A percentile compares a stretch with the other conserved stretches of the same genome.
Conservation (phyloP, 2,797 vertebrate genomes). For the Anableps anableps region DNA sequence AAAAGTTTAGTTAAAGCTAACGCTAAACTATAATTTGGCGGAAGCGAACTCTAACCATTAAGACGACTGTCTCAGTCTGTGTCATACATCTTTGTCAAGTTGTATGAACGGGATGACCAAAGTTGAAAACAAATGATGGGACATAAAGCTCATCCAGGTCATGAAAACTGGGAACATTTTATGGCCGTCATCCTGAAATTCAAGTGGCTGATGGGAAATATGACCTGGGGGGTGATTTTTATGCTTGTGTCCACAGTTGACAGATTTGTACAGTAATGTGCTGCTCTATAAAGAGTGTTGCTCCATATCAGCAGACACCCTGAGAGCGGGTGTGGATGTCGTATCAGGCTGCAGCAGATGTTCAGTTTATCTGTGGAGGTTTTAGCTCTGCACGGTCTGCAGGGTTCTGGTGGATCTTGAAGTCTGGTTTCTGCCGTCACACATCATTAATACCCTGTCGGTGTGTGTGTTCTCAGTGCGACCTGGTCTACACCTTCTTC, state of each 20-base stretch:
- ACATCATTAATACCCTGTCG: neutral
- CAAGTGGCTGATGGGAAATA: too few relatives aligned
- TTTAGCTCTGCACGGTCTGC: neutral
- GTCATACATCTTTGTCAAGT: too few relatives aligned
- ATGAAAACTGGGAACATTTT: too few relatives aligned
- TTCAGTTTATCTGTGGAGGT: neutral
- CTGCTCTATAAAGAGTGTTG: too few relatives aligned
- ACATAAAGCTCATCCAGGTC: too few relatives aligned
- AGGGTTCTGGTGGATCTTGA: neutral
- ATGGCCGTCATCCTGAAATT: neutral
- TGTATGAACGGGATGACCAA: too few relatives aligned
- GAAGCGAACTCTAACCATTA: too few relatives aligned
- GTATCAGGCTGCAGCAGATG: neutral
- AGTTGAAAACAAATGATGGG: too few relatives aligned
- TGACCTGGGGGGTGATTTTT: too few relatives aligned
- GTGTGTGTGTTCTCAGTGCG: constrained; percentile 81
- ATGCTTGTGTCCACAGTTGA: neutral
- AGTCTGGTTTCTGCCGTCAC: neutral
- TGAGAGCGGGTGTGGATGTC: neutral
- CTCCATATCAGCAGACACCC: neutral
- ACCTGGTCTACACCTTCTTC: constrained; percentile 96
- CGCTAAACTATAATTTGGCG: too few relatives aligned
- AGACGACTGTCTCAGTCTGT: too few relatives aligned
- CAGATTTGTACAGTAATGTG: neutral
- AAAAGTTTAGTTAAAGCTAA: too few relatives aligned